phyloP scores from a whole-genome alignment of 2,797 vertebrate species.

The Nasua narica region DNA sequence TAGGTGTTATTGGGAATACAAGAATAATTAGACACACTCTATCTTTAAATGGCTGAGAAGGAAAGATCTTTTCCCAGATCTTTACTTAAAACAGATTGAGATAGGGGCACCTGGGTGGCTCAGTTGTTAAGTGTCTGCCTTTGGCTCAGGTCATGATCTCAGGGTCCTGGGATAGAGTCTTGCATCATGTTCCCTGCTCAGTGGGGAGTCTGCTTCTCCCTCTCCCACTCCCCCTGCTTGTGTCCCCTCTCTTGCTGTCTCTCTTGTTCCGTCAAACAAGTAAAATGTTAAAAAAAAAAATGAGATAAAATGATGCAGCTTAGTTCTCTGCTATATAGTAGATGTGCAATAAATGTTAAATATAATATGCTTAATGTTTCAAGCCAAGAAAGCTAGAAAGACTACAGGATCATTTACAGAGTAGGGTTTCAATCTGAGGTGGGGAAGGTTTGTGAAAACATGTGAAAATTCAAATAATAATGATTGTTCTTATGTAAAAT shows the following conservation, averaged over 20 bases:
- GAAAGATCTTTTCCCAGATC: background rate
- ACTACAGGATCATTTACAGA: background rate
- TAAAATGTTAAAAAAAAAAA: no score
- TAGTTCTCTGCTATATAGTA: background rate
- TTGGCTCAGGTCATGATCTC: no score
- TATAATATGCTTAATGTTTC: background rate
- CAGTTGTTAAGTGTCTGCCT: no score
- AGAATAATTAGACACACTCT: background rate
- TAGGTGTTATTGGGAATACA: background rate
- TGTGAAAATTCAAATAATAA: background rate
- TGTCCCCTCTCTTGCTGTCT: no score
- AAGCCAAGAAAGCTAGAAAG: background rate
- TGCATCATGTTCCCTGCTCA: no score
- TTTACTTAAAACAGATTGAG: background rate
- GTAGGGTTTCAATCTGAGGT: fast-evolving
- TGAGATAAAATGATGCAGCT: background rate
- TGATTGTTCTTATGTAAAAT: background rate
- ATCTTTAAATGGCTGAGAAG: background rate
- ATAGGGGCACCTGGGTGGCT: no score
- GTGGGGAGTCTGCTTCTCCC: no score
- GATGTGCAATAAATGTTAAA: background rate
- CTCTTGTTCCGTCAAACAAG: no score
- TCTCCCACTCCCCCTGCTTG: no score
- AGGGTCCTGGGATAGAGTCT: no score
- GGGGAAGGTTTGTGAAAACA: background rate